phyloP scores from a whole-genome alignment of 53 echinoderm and acorn worm genomes.

The Stichopus horrens region DNA sequence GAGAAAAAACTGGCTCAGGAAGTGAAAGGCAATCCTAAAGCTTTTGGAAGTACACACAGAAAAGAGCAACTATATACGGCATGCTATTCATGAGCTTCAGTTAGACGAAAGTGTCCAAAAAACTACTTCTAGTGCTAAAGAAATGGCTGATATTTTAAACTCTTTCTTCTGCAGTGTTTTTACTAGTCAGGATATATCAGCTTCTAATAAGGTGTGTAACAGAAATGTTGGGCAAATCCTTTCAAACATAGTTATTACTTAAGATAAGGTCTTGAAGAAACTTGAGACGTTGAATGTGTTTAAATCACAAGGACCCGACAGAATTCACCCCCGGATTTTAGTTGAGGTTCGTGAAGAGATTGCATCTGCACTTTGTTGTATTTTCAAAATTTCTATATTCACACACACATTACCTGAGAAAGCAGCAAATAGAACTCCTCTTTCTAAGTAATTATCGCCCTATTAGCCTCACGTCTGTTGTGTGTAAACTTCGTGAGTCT shows the following conservation, averaged over 20 bases:
- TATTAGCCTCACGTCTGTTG: too few relatives aligned
- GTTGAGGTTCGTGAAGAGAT: slow-evolving; percentile 1
- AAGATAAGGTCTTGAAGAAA: neutral
- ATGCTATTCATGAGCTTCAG: neutral
- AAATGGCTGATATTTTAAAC: neutral
- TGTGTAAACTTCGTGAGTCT: too few relatives aligned
- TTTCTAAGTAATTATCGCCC: too few relatives aligned
- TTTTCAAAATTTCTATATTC: too few relatives aligned
- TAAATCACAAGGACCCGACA: slow-evolving; percentile 6
- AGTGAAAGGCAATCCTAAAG: slow-evolving; percentile 20
- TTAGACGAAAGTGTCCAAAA: neutral
- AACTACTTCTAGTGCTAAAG: neutral
- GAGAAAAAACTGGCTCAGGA: slow-evolving; percentile 15
- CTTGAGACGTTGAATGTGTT: neutral
- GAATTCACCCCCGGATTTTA: slow-evolving; percentile 2
- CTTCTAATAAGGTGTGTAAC: neutral
- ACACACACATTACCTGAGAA: too few relatives aligned
- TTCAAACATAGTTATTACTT: neutral
- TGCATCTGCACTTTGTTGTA: neutral
- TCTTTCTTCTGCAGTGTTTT: slow-evolving; percentile 29
- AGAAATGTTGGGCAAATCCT: neutral
- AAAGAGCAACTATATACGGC: neutral
- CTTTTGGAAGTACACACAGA: neutral
- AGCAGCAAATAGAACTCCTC: too few relatives aligned
- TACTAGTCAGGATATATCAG: neutral